These are phyloP conservation scores for Orthosia cruda DNA, from an alignment of 2,888 invertebrate genomes.

Conservation along the genomic window DNA sequence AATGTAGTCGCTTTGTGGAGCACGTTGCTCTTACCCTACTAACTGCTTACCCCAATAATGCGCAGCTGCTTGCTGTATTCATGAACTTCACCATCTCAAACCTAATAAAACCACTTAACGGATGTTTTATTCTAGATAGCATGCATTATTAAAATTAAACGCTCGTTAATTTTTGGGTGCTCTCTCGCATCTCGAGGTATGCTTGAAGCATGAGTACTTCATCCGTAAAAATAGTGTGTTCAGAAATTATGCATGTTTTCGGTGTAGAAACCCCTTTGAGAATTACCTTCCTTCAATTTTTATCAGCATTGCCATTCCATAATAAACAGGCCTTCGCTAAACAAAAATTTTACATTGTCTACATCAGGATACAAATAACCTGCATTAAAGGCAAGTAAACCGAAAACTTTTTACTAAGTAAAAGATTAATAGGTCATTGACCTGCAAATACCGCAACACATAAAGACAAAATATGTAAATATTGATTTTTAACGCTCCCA, in stretches of 20 bases:
- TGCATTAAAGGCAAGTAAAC: slow-evolving; percentile 7
- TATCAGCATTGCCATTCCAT: background rate
- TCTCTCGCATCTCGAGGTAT: background rate
- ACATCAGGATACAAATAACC: background rate
- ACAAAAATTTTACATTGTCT: background rate
- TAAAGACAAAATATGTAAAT: slow-evolving; percentile 59
- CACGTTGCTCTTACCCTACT: background rate
- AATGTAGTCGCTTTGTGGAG: slow-evolving; percentile 12
- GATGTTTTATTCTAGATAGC: slow-evolving; percentile 8
- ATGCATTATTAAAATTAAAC: slow-evolving; percentile 8
- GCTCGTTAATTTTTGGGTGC: slow-evolving; percentile 20
- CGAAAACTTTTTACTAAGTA: slow-evolving; percentile 43
- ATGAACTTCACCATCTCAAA: background rate
- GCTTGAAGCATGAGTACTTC: background rate
- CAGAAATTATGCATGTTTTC: background rate
- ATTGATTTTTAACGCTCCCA: slow-evolving; percentile 63
- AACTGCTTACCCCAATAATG: slow-evolving; percentile 20
- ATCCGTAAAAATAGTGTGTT: no score
- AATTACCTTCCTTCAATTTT: background rate
- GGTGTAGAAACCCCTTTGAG: background rate
- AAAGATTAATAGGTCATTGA: slow-evolving; percentile 56
- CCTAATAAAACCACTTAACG: background rate
- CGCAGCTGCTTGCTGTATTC: no score
- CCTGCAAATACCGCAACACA: slow-evolving; percentile 66
- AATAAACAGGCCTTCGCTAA: no score